A percentile compares a stretch with the other conserved stretches of the same genome.
Evolutionary conservation across 2,113 vertebrate species (phyloP).

Genomic region (Tachysurus fulvidraco): DNA sequence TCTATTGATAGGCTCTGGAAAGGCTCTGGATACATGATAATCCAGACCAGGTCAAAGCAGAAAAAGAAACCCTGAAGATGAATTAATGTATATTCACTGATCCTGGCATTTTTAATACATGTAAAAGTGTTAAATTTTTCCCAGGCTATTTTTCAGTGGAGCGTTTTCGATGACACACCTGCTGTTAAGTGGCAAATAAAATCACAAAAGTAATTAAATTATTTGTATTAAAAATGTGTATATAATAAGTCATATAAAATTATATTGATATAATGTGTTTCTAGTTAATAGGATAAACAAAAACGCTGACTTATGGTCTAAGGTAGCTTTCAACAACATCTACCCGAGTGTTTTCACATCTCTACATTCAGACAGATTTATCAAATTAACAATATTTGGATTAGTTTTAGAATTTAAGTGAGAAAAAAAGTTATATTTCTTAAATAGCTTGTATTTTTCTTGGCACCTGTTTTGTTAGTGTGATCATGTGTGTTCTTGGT

Average conservation of each 20-base stretch:
- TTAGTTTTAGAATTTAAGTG: not conserved
- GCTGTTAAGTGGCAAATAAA: too few species aligned
- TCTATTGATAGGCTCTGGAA: not conserved
- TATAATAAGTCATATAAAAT: not conserved
- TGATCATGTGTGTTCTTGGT: not conserved
- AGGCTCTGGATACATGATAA: not conserved
- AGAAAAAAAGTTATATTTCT: not conserved
- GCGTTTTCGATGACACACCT: too few species aligned
- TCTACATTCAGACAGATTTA: not conserved
- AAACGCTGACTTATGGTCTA: not conserved
- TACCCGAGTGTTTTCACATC: not conserved
- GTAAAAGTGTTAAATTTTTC: not conserved
- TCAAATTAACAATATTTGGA: not conserved
- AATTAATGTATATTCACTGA: not conserved
- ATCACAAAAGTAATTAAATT: too few species aligned
- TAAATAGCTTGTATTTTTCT: conserved; percentile 16
- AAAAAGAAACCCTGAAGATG: not conserved
- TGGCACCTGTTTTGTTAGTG: not conserved
- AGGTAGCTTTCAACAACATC: not conserved
- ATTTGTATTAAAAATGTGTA: too few species aligned
- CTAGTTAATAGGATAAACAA: not conserved
- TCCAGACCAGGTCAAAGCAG: not conserved
- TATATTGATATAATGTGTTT: not conserved
- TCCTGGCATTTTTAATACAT: not conserved
- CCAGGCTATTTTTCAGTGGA: not conserved